These are phyloP conservation scores for Podarcis muralis DNA, from an alignment of 2,113 vertebrate species.

Conservation along the genomic window DNA sequence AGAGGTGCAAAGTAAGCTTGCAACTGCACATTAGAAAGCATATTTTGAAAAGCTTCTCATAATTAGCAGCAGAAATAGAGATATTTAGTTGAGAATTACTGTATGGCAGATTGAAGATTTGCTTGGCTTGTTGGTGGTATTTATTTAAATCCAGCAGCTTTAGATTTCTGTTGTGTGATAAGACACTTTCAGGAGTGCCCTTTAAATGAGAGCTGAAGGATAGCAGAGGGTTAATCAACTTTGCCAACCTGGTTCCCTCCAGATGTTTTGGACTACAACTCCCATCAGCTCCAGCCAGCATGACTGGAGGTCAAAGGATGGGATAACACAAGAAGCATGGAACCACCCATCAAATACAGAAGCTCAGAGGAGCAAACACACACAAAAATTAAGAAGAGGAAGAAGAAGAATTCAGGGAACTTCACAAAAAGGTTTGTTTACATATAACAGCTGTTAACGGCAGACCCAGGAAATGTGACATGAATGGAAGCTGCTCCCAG, in stretches of 20 bases:
- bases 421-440: neutral
- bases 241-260: too few species aligned
- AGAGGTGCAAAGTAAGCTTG: slow-evolving; percentile 37
- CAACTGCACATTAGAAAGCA: slow-evolving; percentile 7
- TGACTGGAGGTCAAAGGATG: too few species aligned
- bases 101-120: neutral
- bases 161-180: slow-evolving; percentile 6
- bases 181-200: neutral
- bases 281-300: too few species aligned
- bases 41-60: slow-evolving; percentile 25
- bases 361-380: slow-evolving; percentile 4
- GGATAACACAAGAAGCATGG: too few species aligned
- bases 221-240: neutral
- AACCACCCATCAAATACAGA: accelerated
- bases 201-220: neutral
- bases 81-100: neutral
- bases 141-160: neutral
- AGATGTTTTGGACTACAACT: too few species aligned
- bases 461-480: neutral
- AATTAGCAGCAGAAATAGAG: slow-evolving; percentile 28
- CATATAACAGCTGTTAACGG: neutral
- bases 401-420: neutral
- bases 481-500: neutral
- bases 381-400: neutral
- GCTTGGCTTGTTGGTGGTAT: neutral